These are phyloP conservation scores for Pachyrhynchus sulphureomaculatus DNA, from an alignment of 1,140 invertebrate genomes.

Conservation along the genomic window DNA sequence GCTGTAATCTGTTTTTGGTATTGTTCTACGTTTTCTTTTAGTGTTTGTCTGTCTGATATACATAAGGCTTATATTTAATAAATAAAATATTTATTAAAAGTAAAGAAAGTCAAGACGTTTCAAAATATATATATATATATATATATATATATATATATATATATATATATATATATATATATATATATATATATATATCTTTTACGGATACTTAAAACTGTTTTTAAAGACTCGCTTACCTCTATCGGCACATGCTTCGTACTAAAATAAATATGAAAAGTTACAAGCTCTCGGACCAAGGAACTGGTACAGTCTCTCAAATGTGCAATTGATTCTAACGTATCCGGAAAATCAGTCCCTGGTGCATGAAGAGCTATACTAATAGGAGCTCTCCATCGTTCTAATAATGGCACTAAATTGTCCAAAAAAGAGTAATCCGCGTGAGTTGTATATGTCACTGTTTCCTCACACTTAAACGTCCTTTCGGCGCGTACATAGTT, in stretches of 20 bases:
- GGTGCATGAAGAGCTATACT: slow-evolving; percentile 77
- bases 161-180: no score
- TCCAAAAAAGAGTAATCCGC: slow-evolving; percentile 89
- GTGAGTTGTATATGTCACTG: slow-evolving; percentile 89
- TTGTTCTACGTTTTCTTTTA: no score
- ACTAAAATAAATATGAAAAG: slow-evolving; percentile 86
- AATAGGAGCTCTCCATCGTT: slow-evolving; percentile 69
- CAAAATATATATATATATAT: no score
- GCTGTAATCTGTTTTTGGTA: no score
- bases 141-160: no score
- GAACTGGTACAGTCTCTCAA: slow-evolving; percentile 65
- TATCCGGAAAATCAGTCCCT: slow-evolving; percentile 66
- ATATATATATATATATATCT: no score
- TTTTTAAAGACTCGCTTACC: no score
- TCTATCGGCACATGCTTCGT: slow-evolving; percentile 78
- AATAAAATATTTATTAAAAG: no score
- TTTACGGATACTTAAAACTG: no score
- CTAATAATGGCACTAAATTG: slow-evolving; percentile 80
- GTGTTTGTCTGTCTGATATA: no score
- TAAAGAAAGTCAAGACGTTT: no score
- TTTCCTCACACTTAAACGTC: slow-evolving; percentile 85
- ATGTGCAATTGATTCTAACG: slow-evolving; percentile 68
- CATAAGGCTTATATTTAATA: no score
- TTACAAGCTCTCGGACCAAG: slow-evolving; percentile 72
- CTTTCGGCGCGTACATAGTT: slow-evolving; percentile 74